Evolutionary conservation across 2,888 invertebrate species (phyloP).

Genomic region (Lamellibrachia satsuma): DNA sequence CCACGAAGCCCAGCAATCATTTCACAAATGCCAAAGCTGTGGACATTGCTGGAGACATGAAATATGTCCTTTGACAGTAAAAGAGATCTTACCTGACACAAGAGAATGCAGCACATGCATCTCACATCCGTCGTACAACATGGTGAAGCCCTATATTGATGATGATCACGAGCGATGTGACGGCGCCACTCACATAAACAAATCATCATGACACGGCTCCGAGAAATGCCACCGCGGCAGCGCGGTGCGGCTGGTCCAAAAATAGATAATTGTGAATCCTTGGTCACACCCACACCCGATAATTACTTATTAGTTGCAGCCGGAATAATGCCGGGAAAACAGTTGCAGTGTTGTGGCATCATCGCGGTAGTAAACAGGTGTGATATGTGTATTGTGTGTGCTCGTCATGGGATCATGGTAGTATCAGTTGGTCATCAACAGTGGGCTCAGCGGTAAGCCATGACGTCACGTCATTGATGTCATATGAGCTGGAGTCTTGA

Average conservation of each 20-base stretch:
- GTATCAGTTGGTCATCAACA: slow-evolving; percentile 3
- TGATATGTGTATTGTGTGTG: neutral
- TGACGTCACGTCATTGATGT: slow-evolving; percentile 17
- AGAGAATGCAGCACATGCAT: neutral
- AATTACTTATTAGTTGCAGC: neutral
- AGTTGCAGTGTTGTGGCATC: neutral
- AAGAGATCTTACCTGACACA: neutral
- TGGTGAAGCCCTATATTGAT: neutral
- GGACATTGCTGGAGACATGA: neutral
- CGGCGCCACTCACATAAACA: neutral
- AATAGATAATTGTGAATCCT: neutral
- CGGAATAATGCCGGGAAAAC: neutral
- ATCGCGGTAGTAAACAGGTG: neutral
- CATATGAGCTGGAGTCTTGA: neutral
- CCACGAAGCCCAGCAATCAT: neutral
- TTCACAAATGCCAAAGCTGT: neutral
- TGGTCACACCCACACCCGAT: neutral
- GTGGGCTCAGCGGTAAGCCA: neutral
- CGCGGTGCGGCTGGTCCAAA: neutral
- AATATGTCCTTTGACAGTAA: neutral
- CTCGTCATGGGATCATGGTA: neutral
- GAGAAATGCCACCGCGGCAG: neutral
- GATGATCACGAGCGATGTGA: neutral
- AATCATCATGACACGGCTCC: neutral
- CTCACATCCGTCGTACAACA: neutral